Conservation (phyloP, 2,888 invertebrate species). For the Sympetrum striolatum region DNA sequence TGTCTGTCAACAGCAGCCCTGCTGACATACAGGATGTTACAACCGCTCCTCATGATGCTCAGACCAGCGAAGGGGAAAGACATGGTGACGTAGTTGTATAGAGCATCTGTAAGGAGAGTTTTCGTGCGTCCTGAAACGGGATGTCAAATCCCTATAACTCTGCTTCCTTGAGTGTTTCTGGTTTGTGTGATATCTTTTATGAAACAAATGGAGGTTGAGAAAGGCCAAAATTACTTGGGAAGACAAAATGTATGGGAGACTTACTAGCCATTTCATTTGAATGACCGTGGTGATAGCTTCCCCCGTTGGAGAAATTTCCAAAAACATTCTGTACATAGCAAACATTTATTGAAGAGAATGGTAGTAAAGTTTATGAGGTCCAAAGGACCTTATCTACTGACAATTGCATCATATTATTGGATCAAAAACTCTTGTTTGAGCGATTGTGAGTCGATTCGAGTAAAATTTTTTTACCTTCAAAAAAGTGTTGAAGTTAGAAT, state of each 20-base stretch:
- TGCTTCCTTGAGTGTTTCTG: not conserved
- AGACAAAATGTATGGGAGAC: not conserved
- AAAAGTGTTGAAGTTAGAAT: not conserved
- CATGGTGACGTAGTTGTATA: not conserved
- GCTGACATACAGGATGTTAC: not conserved
- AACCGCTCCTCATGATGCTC: not conserved
- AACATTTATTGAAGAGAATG: not conserved
- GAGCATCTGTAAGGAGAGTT: not conserved
- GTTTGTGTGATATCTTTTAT: not conserved
- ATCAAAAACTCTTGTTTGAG: not conserved
- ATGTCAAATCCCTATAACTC: not conserved
- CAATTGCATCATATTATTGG: not conserved
- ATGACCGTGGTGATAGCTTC: not conserved
- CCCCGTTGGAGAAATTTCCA: not conserved
- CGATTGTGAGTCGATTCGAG: not conserved
- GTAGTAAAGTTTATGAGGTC: not conserved
- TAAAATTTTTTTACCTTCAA: not conserved
- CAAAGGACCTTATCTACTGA: not conserved
- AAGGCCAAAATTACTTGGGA: not conserved
- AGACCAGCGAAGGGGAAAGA: not conserved
- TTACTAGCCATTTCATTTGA: not conserved
- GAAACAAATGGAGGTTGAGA: not conserved
- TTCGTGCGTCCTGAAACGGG: not conserved
- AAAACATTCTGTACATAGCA: constrained; percentile 10
- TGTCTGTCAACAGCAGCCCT: constrained; percentile 24